Evolutionary conservation across 1,140 invertebrate genomes (phyloP), one percentile per base, ranked within the genome.

Genomic region (Pteromalus puparum): DNA sequence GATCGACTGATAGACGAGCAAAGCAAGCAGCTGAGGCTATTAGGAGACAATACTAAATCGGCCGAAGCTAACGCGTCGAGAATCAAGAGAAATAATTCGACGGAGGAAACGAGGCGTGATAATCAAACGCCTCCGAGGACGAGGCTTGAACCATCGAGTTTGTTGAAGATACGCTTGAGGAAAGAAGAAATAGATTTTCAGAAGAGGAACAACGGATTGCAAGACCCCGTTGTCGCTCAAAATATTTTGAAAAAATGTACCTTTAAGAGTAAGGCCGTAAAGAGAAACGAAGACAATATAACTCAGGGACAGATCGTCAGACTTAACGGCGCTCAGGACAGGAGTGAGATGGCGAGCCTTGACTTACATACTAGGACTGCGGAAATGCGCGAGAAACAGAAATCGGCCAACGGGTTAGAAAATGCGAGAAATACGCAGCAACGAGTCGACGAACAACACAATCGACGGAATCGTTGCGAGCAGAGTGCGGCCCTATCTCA

Each of bases 151-250:
- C 84, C 88, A 3, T 89, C 87, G 1, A 92, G 90, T 74, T 38
- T 92, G 13, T 18, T 91, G 9, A 90, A 91, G 73, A 80, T 90
- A 13, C 88, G 90, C 9, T 12, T 86, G 3, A 87, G 90, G 68
- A 89, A 89, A 24, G 86, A 91, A 15, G 74, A 87, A 0, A 67
- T 89, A 0, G 81, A 83, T 10, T 85, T 87, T 7, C 88, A 89
- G 46, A 89, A 86, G 26, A 85, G 88, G 18, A 92, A 92, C 72
- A 92, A 92, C 81, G 91, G 91, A 9, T 65, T 92, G 28, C 91
- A 92, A 70, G 89, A 92, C 65, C 83, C 53, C 18, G 30, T 10
- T 0, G 28, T 28, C 0, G 83, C 83, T 21, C 82, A 0, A 76
- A 88, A 18, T 84, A 80, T 2, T 61, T 89, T 48, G 82, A 84